Base-by-base conservation (phyloP, 2,797 vertebrate species). In the Mormyrops attenuatus region DNA sequence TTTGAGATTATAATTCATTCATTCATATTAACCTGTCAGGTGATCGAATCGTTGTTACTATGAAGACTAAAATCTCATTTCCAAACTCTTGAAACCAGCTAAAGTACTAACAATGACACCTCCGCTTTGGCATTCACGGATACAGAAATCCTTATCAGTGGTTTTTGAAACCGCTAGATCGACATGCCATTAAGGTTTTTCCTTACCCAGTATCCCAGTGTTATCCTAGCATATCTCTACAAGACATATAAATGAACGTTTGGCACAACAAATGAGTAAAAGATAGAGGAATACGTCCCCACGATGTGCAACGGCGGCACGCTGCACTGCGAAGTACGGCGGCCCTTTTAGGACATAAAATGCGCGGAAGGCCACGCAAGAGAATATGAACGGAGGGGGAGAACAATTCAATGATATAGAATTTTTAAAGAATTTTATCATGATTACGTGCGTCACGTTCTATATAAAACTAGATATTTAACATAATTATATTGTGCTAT, bases 151-250 rank as follows among this genome's bases (percentile, higher is more conserved):
- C 11, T 26, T 4, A 22, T 52, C 82, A 30, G n/a, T 26, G 47
- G 9, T 13, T 26, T n/a, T 49, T 9, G 20, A 49, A 49, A 26
- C 22, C 47, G 82, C 47, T 22, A 50, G 20, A 85, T 11, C 20
- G n/a, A 50, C 49, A 50, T 26, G 82, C 47, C 44, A 2, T 30
- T n/a, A 44, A n/a, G 9, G 82, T 38, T 91, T 92, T 90, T 94
- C 93, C 93, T 90, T 69, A 69, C 87, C 87, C 41, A 66, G 44
- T 26, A 6, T 88, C 60, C 57, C 87, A 88, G 87, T 47, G 87
- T 69, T 88, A 69, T 41, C 44, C 38, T 66, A 38, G 41, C 87
- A 88, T 66, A 66, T 66, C 82, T 13, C 41, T 38, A 26, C 9
- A 22, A 22, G 6, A 49, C 11, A 66, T 49, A 26, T 60, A 88